Evolutionary conservation across 1,140 invertebrate species (phyloP).

Genomic region (Trissolcus basalis): DNA sequence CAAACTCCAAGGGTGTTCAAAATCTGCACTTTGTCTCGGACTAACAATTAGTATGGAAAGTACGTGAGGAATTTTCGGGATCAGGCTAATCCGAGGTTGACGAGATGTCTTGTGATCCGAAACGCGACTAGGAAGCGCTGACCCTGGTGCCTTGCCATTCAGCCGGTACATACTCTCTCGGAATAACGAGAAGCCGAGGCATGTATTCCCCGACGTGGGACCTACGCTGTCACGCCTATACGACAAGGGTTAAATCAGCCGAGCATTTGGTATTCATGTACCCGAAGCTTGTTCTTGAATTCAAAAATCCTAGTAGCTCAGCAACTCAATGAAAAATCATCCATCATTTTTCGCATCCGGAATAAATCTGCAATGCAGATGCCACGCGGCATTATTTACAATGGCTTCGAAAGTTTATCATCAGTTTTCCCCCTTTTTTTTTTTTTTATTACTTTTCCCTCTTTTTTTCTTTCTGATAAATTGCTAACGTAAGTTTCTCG

Average conservation of each 20-base stretch:
- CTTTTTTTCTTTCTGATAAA: constrained; percentile 11
- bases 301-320: constrained; percentile 40
- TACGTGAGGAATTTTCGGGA: no score
- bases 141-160: constrained; percentile 39
- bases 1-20: no score
- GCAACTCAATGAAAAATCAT: constrained; percentile 34
- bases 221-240: constrained; percentile 54
- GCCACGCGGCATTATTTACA: constrained; percentile 23
- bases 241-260: constrained; percentile 58
- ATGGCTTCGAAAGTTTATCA: constrained; percentile 25
- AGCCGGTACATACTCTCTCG: constrained; percentile 41
- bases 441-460: no score
- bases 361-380: constrained; percentile 38
- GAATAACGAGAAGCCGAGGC: constrained; percentile 47
- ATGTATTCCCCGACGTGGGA: constrained; percentile 53
- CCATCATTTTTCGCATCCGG: constrained; percentile 32
- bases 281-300: constrained; percentile 50
- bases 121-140: constrained; percentile 35
- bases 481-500: constrained; percentile 26
- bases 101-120: constrained; percentile 50
- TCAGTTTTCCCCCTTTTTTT: constrained; percentile 15
- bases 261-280: constrained; percentile 53
- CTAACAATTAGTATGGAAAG: no score
- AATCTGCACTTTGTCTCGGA: no score
- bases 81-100: constrained; percentile 20